Percentiles rank a stretch among this genome's conserved stretches.
Evolutionary conservation across 2,888 invertebrate species (phyloP).

Genomic region (Cantharis flavilabris): DNA sequence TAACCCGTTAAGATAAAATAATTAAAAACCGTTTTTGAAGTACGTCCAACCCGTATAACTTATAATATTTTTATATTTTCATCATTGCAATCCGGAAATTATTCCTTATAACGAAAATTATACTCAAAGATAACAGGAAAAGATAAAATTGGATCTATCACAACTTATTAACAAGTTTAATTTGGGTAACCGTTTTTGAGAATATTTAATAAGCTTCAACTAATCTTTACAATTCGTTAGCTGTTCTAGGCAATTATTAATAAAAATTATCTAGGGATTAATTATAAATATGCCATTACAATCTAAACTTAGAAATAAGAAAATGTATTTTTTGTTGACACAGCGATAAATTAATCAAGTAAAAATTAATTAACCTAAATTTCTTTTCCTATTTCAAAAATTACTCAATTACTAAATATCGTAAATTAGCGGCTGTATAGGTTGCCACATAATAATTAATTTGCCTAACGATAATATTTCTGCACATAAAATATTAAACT

Average conservation of each 20-base stretch:
- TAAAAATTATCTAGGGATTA: not conserved
- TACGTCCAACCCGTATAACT: not conserved
- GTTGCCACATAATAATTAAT: not conserved
- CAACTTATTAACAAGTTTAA: conserved; percentile 7
- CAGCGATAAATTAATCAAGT: not conserved
- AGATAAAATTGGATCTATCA: conserved; percentile 7
- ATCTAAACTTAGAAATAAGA: not conserved
- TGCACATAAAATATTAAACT: not conserved
- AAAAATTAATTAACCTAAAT: not conserved
- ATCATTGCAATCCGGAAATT: conserved; percentile 1
- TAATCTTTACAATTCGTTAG: conserved; percentile 6
- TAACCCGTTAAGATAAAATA: not conserved
- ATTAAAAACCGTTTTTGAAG: not conserved
- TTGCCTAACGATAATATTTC: not conserved
- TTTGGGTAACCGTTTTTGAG: not conserved
- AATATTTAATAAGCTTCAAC: not conserved
- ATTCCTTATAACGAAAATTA: not conserved
- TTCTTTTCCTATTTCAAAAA: not conserved
- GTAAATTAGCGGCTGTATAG: not conserved
- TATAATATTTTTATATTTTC: not conserved
- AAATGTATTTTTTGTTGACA: no score
- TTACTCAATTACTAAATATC: not conserved
- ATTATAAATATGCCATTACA: not conserved
- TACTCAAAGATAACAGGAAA: conserved; percentile 3
- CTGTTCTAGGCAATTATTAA: not conserved